A percentile compares a stretch with the other conserved stretches of the same genome.
These are phyloP conservation scores for Clitarchus hookeri DNA, from an alignment of 2,888 invertebrate species.

Conservation along the genomic window DNA sequence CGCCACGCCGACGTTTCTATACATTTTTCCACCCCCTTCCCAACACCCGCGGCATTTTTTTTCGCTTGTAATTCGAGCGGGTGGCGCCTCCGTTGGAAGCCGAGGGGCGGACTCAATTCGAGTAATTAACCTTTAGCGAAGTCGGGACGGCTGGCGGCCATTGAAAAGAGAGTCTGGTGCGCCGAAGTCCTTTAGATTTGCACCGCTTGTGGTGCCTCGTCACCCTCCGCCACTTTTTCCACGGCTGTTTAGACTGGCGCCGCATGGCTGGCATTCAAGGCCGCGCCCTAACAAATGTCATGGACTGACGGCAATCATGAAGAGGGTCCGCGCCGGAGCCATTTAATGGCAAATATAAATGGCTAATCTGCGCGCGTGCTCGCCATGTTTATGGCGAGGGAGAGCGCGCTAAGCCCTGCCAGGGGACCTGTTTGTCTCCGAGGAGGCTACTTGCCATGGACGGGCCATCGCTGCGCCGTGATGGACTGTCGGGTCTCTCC, in stretches of 20 bases:
- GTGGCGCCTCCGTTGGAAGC: too few relatives aligned
- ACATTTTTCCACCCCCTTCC: too few relatives aligned
- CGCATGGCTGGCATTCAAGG: constrained; percentile 27
- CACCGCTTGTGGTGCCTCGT: background rate
- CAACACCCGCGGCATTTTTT: too few relatives aligned
- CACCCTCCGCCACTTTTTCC: constrained; percentile 25
- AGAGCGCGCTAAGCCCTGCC: background rate
- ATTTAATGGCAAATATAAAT: constrained; percentile 44
- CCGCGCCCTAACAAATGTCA: background rate
- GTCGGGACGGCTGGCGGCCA: background rate
- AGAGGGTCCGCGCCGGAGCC: constrained; percentile 40
- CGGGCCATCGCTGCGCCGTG: too few relatives aligned
- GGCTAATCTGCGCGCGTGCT: constrained; percentile 42
- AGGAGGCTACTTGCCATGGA: too few relatives aligned
- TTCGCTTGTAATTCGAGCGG: too few relatives aligned
- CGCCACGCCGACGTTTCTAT: too few relatives aligned
- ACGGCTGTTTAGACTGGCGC: constrained; percentile 29
- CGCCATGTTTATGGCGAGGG: constrained; percentile 39
- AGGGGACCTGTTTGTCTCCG: background rate
- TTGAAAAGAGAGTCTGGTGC: background rate
- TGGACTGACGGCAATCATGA: background rate
- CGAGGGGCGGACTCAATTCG: constrained; percentile 27
- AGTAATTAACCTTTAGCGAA: constrained; percentile 32
- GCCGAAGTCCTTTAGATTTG: constrained; percentile 17
- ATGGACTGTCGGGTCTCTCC: too few relatives aligned